A percentile compares a stretch with the other conserved stretches of the same genome.
phyloP scores from a whole-genome alignment of 2,113 vertebrate species.

The Mus pahari region DNA sequence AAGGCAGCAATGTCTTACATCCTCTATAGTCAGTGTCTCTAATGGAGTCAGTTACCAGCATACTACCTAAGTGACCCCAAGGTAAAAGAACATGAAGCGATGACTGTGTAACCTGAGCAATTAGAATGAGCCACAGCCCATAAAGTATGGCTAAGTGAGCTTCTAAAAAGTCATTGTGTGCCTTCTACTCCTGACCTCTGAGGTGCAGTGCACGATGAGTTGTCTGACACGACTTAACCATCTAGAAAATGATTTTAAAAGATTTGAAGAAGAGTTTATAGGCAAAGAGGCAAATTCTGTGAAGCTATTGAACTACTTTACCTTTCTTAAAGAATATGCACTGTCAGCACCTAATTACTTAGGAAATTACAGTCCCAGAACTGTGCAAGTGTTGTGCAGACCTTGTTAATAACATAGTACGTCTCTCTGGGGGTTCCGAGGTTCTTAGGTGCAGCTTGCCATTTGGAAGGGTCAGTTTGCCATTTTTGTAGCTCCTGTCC shows the following conservation, averaged over 20 bases:
- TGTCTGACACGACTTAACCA: constrained; percentile 25
- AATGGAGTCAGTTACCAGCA: constrained; percentile 29
- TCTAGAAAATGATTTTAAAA: constrained; percentile 62
- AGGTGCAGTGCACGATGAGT: not conserved
- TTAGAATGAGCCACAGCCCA: constrained; percentile 56
- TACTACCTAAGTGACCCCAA: constrained; percentile 38
- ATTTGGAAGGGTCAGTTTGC: not conserved
- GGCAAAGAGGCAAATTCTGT: not conserved
- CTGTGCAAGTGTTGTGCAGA: not conserved
- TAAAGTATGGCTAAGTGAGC: constrained; percentile 68
- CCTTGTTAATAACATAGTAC: constrained; percentile 33
- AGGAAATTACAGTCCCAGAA: not conserved
- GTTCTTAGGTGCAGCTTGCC: not conserved
- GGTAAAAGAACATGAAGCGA: constrained; percentile 47
- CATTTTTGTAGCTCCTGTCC: not conserved
- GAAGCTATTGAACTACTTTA: constrained; percentile 2
- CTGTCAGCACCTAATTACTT: constrained; percentile 32
- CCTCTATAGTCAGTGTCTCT: constrained; percentile 22
- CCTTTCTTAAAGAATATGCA: not conserved
- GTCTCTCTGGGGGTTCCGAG: not conserved
- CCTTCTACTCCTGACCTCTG: constrained; percentile 63
- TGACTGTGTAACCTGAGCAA: constrained; percentile 46
- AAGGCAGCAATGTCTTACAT: constrained; percentile 47
- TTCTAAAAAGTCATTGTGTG: constrained; percentile 12
- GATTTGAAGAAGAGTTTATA: not conserved